Evolutionary conservation across 2,113 vertebrate species (phyloP).

Genomic region (Pteronura brasiliensis): DNA sequence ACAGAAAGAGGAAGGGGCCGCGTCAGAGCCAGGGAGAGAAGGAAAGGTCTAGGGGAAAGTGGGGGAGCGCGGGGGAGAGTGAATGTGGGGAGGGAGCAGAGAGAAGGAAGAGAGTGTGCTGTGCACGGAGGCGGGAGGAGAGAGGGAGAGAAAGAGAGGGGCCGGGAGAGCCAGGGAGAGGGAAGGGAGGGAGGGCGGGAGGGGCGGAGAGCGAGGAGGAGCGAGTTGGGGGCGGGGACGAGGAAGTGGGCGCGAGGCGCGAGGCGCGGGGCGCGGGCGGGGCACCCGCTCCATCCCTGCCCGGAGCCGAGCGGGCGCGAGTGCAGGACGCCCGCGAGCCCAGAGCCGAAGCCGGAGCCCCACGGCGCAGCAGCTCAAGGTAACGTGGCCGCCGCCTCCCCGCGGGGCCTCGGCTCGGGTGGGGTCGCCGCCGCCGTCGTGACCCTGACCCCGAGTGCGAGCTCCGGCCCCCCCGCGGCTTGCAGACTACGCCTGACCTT

Average conservation of each 20-base stretch:
- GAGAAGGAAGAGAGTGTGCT: background rate
- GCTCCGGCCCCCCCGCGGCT: background rate
- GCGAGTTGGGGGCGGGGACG: constrained; percentile 64
- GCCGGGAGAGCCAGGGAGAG: background rate
- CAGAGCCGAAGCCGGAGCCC: background rate
- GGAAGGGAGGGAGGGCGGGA: background rate
- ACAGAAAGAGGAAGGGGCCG: background rate
- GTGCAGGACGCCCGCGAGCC: background rate
- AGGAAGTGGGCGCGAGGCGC: constrained; percentile 65
- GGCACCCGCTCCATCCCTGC: constrained; percentile 35
- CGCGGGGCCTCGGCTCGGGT: background rate
- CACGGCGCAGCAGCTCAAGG: constrained; percentile 41
- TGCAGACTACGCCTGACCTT: constrained; percentile 37
- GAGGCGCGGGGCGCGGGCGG: background rate
- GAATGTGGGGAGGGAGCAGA: background rate
- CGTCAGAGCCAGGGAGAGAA: background rate
- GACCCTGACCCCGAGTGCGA: background rate
- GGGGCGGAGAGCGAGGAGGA: constrained; percentile 25
- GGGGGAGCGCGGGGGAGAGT: background rate
- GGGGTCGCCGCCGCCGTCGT: background rate
- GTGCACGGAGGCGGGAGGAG: background rate
- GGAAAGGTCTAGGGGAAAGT: background rate
- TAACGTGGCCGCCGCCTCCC: constrained; percentile 3
- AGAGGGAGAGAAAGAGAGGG: background rate
- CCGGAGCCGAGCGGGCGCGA: background rate